Evolutionary conservation across 2,113 vertebrate species (phyloP).

Genomic region (Plotosus lineatus): DNA sequence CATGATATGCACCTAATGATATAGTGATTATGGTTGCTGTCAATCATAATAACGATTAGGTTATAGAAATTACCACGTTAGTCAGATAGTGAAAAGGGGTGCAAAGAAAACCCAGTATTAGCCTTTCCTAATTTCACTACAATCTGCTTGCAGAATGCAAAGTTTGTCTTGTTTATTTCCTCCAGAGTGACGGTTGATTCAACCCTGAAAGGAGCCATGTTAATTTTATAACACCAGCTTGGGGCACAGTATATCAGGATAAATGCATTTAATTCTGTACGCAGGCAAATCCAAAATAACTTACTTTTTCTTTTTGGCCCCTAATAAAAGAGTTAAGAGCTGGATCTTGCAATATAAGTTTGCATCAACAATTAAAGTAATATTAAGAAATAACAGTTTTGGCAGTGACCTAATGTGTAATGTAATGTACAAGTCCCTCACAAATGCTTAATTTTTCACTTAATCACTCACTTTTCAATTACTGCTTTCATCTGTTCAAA

Average conservation of each 20-base stretch:
- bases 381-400: not conserved
- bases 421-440: not conserved
- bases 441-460: not conserved
- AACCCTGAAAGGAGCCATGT: too few relatives aligned
- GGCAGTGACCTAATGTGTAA: not conserved
- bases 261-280: not conserved
- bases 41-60: too few relatives aligned
- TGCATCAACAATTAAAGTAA: not conserved
- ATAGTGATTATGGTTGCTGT: too few relatives aligned
- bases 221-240: too few relatives aligned
- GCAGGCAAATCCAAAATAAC: not conserved
- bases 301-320: not conserved
- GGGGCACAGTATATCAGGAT: not conserved
- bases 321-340: not conserved
- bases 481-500: not conserved
- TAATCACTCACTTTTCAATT: not conserved
- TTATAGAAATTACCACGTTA: too few relatives aligned
- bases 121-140: too few relatives aligned
- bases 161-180: too few relatives aligned
- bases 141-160: too few relatives aligned
- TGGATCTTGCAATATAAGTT: not conserved
- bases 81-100: too few relatives aligned
- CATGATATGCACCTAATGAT: too few relatives aligned
- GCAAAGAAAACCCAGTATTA: too few relatives aligned
- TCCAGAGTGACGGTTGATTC: too few relatives aligned